phyloP scores from a whole-genome alignment of 2,113 vertebrate genomes.

The Siniperca chuatsi region DNA sequence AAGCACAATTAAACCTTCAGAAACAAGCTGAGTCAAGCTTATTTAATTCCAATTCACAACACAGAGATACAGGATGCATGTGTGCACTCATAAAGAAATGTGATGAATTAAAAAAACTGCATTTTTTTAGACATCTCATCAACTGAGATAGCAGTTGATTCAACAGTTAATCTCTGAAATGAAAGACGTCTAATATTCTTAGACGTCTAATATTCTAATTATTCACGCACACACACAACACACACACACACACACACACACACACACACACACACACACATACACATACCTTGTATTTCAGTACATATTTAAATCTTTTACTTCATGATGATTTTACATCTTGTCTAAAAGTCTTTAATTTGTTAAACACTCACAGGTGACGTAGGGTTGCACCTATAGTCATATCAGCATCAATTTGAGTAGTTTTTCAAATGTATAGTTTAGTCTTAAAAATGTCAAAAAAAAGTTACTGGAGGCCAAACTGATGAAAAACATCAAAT shows the following conservation, averaged over 20 bases:
- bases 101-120: neutral
- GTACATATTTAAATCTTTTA: neutral
- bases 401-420: neutral
- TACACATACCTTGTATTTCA: too few species aligned
- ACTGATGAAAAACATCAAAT: neutral
- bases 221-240: neutral
- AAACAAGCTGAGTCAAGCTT: conserved; percentile 69
- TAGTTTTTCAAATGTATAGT: neutral
- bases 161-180: conserved; percentile 18
- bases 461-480: neutral
- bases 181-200: neutral
- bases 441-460: neutral
- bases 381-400: too few species aligned
- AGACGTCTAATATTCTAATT: neutral
- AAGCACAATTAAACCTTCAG: conserved; percentile 75
- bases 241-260: neutral
- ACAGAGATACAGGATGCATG: conserved; percentile 32
- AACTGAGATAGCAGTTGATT: conserved; percentile 11
- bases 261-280: neutral
- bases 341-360: too few species aligned
- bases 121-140: conserved; percentile 18
- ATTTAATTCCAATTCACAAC: conserved; percentile 47
- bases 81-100: conserved; percentile 16
- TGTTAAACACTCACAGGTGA: too few species aligned
- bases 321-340: neutral